Evolutionary conservation across 2,797 vertebrate genomes (phyloP).

Genomic region (Serranus cabrilla): DNA sequence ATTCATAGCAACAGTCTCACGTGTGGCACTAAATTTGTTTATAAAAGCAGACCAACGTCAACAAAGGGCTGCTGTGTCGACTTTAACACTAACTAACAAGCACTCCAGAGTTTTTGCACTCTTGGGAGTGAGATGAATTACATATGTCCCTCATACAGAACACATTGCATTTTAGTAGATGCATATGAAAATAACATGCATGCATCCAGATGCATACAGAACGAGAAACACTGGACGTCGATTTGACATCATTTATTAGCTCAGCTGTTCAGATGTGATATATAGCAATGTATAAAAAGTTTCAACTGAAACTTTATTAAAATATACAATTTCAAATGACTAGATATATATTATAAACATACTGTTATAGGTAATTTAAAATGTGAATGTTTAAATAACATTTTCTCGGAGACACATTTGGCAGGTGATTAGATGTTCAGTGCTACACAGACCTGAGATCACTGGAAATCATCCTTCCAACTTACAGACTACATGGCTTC

Average conservation of each 20-base stretch:
- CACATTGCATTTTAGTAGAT: neutral
- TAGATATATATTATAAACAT: slow-evolving; percentile 4
- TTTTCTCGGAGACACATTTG: slow-evolving; percentile 1
- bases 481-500: neutral
- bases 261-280: neutral
- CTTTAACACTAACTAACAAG: too few species aligned
- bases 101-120: too few species aligned
- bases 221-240: neutral
- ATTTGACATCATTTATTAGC: slow-evolving; percentile 31
- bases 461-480: neutral
- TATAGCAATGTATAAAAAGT: neutral
- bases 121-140: too few species aligned
- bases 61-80: too few species aligned
- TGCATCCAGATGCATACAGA: neutral
- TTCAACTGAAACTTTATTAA: slow-evolving; percentile 9
- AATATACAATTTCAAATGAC: slow-evolving; percentile 1
- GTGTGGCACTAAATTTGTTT: too few species aligned
- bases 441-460: slow-evolving; percentile 48
- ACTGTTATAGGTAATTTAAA: neutral
- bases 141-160: neutral
- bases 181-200: neutral
- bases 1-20: too few species aligned
- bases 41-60: too few species aligned
- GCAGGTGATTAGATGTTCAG: slow-evolving; percentile 3
- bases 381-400: neutral